These are phyloP conservation scores for Dryobotodes eremita DNA, from an alignment of 2,888 invertebrate species.

Conservation along the genomic window DNA sequence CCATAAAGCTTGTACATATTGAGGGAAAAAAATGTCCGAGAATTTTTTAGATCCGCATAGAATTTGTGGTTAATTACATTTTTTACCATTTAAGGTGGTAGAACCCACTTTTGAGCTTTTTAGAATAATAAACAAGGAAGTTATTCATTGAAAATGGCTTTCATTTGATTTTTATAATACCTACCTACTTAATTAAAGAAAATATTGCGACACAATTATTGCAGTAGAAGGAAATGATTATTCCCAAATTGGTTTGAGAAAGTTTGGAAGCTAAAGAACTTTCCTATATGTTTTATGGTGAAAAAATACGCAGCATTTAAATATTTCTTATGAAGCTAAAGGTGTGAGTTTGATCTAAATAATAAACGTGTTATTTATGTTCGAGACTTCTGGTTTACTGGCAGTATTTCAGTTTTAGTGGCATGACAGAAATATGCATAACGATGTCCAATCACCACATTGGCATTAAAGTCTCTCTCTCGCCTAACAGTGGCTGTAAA, in stretches of 20 bases:
- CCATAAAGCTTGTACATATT: neutral
- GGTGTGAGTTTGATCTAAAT: constrained; percentile 28
- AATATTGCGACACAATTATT: neutral
- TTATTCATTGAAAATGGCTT: neutral
- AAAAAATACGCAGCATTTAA: constrained; percentile 1
- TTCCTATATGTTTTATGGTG: neutral
- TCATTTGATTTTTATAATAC: neutral
- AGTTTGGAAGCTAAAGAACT: neutral
- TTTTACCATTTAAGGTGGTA: neutral
- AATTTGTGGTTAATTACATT: neutral
- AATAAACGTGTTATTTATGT: constrained; percentile 39
- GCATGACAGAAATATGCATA: constrained; percentile 69
- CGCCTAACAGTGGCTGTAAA: constrained; percentile 72
- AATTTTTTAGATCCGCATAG: neutral
- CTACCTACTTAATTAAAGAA: neutral
- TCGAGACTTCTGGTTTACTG: constrained; percentile 44
- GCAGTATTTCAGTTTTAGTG: constrained; percentile 61
- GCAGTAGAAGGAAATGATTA: neutral
- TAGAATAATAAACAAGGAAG: neutral
- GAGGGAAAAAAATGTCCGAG: neutral
- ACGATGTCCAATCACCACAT: constrained; percentile 71
- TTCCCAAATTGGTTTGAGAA: neutral
- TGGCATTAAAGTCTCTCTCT: constrained; percentile 63
- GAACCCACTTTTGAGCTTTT: neutral
- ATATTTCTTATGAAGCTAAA: neutral